Evolutionary conservation across 2,797 vertebrate species (phyloP), one percentile per base, ranked within the genome.

Genomic region (Merluccius polli): DNA sequence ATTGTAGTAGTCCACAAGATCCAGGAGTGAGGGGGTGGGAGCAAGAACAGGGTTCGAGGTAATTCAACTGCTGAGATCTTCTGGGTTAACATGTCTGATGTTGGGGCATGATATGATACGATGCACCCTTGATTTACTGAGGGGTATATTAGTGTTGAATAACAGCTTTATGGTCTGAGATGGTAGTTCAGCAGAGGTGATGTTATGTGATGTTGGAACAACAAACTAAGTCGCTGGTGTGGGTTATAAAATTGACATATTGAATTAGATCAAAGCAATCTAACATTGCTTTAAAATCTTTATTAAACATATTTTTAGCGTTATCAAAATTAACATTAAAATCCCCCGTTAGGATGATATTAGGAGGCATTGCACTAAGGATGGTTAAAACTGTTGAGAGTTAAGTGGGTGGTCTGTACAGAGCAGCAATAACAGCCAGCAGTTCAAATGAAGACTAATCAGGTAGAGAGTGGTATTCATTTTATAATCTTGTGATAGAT

Each of bases 221-320:
- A 31, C 29, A 69, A 69, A 69, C 24, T 31, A 31, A 30, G 29
- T 69, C 67, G 13, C 16, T 16, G 13, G 38, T 41, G 38, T n/a
- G 29, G 67, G 29, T 0, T 69, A 13, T 32, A 69, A 31, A 69
- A 4, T 31, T 69, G 13, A 32, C 12, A 41, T 29, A 69, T 31
- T 31, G 13, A 12, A 12, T 41, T 41, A 13, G 38, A 41, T 41
- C 0, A 15, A 41, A 16, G 38, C 13, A 41, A 3, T 41, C 38
- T 69, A 4, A 69, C 67, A 30, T 69, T 69, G 67, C 67, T 69
- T 69, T 30, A 69, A 69, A 69, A 69, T 31, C 67, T 69, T 69
- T 32, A 31, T 13, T 69, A 12, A 69, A 31, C 29, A 69, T 69
- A 69, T 30, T 69, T 1, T 69, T 12, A 69, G 29, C 30, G 67